Conservation (phyloP, 1,140 invertebrate species). For the Drosophila mojavensis region DNA sequence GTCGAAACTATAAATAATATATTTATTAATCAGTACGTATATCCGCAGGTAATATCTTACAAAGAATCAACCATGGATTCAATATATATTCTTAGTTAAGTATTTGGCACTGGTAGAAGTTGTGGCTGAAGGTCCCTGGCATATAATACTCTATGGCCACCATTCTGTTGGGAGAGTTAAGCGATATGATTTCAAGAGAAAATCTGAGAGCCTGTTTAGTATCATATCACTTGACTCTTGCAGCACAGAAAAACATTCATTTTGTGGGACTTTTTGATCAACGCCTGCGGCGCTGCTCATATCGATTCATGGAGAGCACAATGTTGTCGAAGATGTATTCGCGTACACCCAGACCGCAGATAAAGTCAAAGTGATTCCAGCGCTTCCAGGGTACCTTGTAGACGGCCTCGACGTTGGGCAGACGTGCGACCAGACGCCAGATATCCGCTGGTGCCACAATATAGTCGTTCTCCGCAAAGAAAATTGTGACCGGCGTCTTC, state of each 20-base stretch:
- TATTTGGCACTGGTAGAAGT: constrained; percentile 77
- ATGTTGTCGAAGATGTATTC: constrained; percentile 86
- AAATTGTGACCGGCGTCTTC: constrained; percentile 86
- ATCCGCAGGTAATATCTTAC: constrained; percentile 39
- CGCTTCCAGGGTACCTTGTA: constrained; percentile 86
- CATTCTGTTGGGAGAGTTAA: too few relatives aligned
- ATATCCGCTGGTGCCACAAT: constrained; percentile 87
- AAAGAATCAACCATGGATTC: constrained; percentile 37
- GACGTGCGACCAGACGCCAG: constrained; percentile 83
- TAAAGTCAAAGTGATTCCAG: constrained; percentile 91
- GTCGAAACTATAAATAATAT: constrained; percentile 65
- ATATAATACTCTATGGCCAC: background rate
- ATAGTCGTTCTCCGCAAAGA: constrained; percentile 87
- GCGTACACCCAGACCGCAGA: constrained; percentile 87
- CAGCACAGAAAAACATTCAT: too few relatives aligned
- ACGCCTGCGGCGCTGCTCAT: constrained; percentile 57
- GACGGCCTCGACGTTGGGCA: constrained; percentile 74
- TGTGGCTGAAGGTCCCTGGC: constrained; percentile 53
- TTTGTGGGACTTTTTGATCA: background rate
- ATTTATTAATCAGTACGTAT: constrained; percentile 75
- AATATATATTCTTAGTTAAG: constrained; percentile 41
- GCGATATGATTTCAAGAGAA: too few relatives aligned
- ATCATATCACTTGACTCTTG: too few relatives aligned
- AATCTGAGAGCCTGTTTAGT: too few relatives aligned
- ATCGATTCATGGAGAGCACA: constrained; percentile 79